A percentile compares a stretch with the other conserved stretches of the same genome.
These are phyloP conservation scores for Drosophila nannoptera DNA, from an alignment of 1,140 invertebrate species.

Conservation along the genomic window DNA sequence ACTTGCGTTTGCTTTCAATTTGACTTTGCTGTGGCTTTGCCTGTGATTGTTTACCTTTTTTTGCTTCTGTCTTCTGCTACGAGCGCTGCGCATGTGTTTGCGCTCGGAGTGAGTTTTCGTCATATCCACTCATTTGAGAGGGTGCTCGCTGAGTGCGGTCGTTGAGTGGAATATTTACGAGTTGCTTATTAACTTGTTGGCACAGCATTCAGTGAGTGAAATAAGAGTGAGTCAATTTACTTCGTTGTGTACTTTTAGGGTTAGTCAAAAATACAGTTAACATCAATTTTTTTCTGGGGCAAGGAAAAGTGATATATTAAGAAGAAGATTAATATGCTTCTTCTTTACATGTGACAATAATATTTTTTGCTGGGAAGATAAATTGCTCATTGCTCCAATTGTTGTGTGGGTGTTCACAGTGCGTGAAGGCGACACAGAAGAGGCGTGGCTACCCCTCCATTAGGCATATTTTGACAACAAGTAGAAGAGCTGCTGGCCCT, in stretches of 20 bases:
- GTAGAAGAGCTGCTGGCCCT: neutral
- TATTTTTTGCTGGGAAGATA: too few species aligned
- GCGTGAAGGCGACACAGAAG: slow-evolving; percentile 65
- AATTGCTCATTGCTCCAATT: too few species aligned
- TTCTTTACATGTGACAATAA: too few species aligned
- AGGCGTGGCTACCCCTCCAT: slow-evolving; percentile 47
- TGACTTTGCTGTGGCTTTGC: slow-evolving; percentile 6
- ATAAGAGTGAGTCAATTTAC: neutral
- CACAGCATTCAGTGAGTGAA: too few species aligned
- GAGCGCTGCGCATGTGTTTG: slow-evolving; percentile 22
- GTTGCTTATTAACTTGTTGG: neutral
- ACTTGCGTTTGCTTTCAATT: slow-evolving; percentile 42
- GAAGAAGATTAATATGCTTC: too few species aligned
- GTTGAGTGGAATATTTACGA: neutral
- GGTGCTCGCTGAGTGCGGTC: neutral
- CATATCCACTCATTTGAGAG: too few species aligned
- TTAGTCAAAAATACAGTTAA: neutral
- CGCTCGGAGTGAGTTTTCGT: slow-evolving; percentile 15
- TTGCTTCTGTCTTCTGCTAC: slow-evolving; percentile 4
- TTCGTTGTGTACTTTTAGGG: neutral
- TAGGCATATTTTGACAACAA: neutral
- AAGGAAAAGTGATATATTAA: too few species aligned
- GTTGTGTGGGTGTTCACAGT: too few species aligned
- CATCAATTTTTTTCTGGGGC: neutral
- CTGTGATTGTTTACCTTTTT: slow-evolving; percentile 58